A percentile compares a stretch with the other conserved stretches of the same genome.
phyloP scores from a whole-genome alignment of 37 sponge, comb jelly and placozoan species.

The Aplysina aerophoba region DNA sequence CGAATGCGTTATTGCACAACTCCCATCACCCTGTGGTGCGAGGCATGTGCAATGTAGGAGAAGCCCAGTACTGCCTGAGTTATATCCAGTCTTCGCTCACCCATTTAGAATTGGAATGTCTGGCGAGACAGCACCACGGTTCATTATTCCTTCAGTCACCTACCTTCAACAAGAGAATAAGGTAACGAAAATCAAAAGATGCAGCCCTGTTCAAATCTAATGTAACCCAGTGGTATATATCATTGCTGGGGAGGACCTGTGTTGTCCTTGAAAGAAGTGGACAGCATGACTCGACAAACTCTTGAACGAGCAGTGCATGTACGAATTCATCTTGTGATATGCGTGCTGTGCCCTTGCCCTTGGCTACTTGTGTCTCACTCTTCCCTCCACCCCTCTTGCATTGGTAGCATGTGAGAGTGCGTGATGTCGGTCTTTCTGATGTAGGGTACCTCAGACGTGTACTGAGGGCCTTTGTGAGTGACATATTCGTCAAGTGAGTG shows the following conservation, averaged over 20 bases:
- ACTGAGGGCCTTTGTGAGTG: constrained; percentile 67
- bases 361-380: neutral
- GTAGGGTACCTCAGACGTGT: constrained; percentile 62
- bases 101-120: constrained; percentile 83
- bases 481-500: constrained; percentile 76
- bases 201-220: too few species aligned
- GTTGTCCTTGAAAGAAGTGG: too few species aligned
- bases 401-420: constrained; percentile 16
- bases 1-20: neutral
- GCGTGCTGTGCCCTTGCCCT: neutral
- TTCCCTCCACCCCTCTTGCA: too few species aligned
- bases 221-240: too few species aligned
- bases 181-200: neutral
- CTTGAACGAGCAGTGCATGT: too few species aligned
- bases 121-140: constrained; percentile 79
- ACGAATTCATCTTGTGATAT: too few species aligned
- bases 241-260: too few species aligned
- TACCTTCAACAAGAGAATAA: constrained; percentile 35
- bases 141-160: constrained; percentile 42
- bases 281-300: too few species aligned
- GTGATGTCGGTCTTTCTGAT: constrained; percentile 26
- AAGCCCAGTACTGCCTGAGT: too few species aligned
- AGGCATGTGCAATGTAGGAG: constrained; percentile 37
- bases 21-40: neutral
- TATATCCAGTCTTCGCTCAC: too few species aligned